These are phyloP conservation scores for Galbula dea DNA, from an alignment of 2,113 vertebrate species.

Conservation along the genomic window DNA sequence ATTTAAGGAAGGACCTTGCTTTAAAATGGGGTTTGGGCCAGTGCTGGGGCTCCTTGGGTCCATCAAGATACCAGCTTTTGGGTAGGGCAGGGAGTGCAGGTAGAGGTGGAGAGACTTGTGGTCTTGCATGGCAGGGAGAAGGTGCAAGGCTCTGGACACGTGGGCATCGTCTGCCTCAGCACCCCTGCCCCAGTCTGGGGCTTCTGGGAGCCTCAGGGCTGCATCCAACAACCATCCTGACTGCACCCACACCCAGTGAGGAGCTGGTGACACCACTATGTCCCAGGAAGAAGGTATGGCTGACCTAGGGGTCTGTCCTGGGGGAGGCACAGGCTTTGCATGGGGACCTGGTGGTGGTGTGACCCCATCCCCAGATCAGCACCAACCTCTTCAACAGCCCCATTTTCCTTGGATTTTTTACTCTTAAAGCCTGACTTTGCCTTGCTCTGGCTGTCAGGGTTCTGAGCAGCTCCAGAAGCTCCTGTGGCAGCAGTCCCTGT, in stretches of 20 bases:
- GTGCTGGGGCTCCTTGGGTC: neutral
- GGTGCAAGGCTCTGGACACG: rapidly evolving
- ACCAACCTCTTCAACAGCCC: neutral
- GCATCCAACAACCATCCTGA: neutral
- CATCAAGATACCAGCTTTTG: neutral
- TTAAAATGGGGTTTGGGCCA: neutral
- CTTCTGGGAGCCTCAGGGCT: neutral
- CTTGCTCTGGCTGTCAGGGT: neutral
- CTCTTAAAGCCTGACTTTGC: neutral
- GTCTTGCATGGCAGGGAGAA: neutral
- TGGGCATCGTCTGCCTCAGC: rapidly evolving
- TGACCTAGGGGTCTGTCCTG: rapidly evolving
- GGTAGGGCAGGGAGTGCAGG: neutral
- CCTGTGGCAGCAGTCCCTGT: neutral
- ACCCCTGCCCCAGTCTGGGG: neutral
- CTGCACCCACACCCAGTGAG: rapidly evolving
- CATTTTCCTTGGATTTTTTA: rapidly evolving
- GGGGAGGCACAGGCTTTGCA: neutral
- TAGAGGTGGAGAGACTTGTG: rapidly evolving
- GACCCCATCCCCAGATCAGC: rapidly evolving
- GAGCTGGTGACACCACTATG: neutral
- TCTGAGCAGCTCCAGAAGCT: neutral
- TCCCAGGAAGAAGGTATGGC: constrained; percentile 11
- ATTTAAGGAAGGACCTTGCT: neutral
- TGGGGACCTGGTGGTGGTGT: neutral